These are phyloP conservation scores for Percina caprodes DNA, from an alignment of 2,113 vertebrate genomes.

Conservation along the genomic window DNA sequence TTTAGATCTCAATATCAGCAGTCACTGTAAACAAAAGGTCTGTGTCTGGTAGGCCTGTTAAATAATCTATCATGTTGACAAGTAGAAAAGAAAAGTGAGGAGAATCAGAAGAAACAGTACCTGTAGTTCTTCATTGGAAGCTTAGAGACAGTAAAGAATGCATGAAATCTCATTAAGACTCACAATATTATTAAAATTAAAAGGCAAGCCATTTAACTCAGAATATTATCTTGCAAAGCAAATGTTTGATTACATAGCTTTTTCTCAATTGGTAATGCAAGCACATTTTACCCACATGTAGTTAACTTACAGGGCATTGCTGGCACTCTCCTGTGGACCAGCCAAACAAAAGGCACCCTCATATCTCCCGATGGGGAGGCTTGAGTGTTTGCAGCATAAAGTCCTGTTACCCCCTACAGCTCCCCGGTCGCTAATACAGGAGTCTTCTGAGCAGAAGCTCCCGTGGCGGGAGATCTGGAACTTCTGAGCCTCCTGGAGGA, in stretches of 20 bases:
- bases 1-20: background rate
- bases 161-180: constrained; percentile 25
- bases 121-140: constrained; percentile 74
- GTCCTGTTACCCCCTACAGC: constrained; percentile 32
- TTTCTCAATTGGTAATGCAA: background rate
- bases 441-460: constrained; percentile 90
- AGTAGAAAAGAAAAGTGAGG: constrained; percentile 1
- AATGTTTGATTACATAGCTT: background rate
- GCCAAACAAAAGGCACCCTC: constrained; percentile 42
- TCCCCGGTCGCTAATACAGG: constrained; percentile 62
- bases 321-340: constrained; percentile 69
- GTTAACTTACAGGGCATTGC: constrained; percentile 75
- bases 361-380: constrained; percentile 47
- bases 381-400: constrained; percentile 66
- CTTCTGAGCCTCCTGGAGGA: constrained; percentile 83
- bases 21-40: background rate
- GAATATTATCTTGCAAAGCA: background rate
- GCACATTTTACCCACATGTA: background rate
- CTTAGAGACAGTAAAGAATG: constrained; percentile 72
- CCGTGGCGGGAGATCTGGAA: constrained; percentile 85
- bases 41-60: background rate
- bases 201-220: background rate
- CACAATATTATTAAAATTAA: constrained; percentile 1
- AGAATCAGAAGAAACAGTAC: constrained; percentile 58
- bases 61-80: constrained; percentile 2